Percentiles rank a stretch among this genome's conserved stretches.
Evolutionary conservation across 2,113 vertebrate species (phyloP).

Genomic region (Sterna hirundo): DNA sequence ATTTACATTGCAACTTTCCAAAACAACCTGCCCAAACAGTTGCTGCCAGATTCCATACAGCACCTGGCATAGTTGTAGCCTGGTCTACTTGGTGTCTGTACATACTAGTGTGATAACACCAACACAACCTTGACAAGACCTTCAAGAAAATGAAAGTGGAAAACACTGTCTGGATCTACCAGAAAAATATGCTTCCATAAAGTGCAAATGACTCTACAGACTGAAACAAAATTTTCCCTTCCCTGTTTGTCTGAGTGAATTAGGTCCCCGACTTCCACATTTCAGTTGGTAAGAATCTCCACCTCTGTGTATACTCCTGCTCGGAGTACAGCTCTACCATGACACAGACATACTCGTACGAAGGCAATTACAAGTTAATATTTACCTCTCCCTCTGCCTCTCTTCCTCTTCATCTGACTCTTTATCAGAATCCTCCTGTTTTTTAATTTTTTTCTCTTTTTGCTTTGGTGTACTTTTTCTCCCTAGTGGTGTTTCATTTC

Average conservation of each 20-base stretch:
- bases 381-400: conserved; percentile 77
- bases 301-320: not conserved
- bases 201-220: not conserved
- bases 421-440: conserved; percentile 88
- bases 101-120: not conserved
- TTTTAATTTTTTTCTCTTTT: conserved; percentile 78
- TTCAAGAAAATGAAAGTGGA: not conserved
- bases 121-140: not conserved
- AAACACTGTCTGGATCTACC: not conserved
- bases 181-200: not conserved
- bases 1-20: not conserved
- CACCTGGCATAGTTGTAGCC: not conserved
- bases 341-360: not conserved
- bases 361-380: not conserved
- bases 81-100: not conserved
- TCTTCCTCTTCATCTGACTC: conserved; percentile 93
- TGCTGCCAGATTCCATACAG: not conserved
- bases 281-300: not conserved
- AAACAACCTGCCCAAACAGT: not conserved
- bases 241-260: not conserved
- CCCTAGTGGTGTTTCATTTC: conserved; percentile 70
- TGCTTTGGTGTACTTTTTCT: conserved; percentile 77
- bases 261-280: not conserved
- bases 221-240: not conserved
- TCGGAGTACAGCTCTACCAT: not conserved